Base-by-base conservation (phyloP, 2,113 vertebrate species). In the Typhlomys cinereus region DNA sequence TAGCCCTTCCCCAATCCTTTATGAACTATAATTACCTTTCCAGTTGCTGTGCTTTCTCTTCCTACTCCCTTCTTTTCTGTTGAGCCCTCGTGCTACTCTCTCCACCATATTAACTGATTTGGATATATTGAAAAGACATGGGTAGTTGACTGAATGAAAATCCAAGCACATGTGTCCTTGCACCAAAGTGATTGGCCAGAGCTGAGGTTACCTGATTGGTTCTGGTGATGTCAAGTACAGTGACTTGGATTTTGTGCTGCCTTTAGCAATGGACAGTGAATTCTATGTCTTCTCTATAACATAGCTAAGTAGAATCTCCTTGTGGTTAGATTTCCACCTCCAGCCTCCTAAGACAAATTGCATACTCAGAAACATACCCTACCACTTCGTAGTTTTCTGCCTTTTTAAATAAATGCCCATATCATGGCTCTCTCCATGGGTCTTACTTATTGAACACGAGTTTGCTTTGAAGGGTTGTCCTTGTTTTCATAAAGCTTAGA, bases 1-100 rank as follows among this genome's bases (percentile, higher is more conserved):
- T 13, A 85, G 27, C 4, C n/a, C 31, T 80, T 87, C n/a, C 4
- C 25, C 52, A 48, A 13, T 39, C 11, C 61, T 95, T 94, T 21
- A 93, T 71, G 84, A 25, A 18, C 36, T 31, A 69, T 54, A 31
- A 39, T 92, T 90, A 50, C 54, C 23, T 92, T 85, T 82, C n/a
- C 41, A 75, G 13, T 67, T 92, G 82, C 39, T 61, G n/a, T n/a
- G 82, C 25, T 9, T 36, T 89, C 41, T 48, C 54, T 57, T 4
- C 41, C 29, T 81, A 80, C 11, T 23, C 50, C 48, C 39, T 46
- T 23, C 6, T 6, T 48, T 36, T 78, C 61, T 81, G 50, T 62
- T 78, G 4, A 18, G 15, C 14, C 54, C 7, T 61, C 9, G 14
- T 29, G 17, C 18, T 3, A 18, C 27, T 69, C 25, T 34, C 50